These are phyloP conservation scores for Anagrus nilaparvatae DNA, from an alignment of 1,140 invertebrate genomes.

Conservation along the genomic window DNA sequence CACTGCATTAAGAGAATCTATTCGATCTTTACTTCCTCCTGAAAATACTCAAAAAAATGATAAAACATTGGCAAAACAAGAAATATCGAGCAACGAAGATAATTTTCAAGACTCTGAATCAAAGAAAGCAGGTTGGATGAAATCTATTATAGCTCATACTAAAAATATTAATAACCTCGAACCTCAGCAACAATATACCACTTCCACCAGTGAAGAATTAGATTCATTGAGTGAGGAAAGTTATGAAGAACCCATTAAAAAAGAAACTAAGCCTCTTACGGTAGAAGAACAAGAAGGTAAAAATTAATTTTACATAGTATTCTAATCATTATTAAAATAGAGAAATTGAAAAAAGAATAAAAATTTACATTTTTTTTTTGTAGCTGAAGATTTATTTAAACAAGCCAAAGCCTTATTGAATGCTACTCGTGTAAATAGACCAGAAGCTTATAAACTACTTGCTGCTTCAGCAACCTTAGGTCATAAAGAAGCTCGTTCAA, in stretches of 20 bases:
- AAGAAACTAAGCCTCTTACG: conserved; percentile 43
- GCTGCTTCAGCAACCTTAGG: conserved; percentile 66
- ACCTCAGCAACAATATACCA: background rate
- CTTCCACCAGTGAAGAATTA: conserved; percentile 12
- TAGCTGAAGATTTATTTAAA: conserved; percentile 58
- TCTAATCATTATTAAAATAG: background rate
- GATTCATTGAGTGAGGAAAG: conserved; percentile 22
- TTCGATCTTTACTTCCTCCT: conserved; percentile 27
- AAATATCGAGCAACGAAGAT: conserved; percentile 16
- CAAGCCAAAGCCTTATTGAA: conserved; percentile 54
- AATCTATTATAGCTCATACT: conserved; percentile 17
- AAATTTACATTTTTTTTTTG: conserved; percentile 16
- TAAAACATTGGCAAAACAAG: conserved; percentile 22
- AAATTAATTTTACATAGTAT: conserved; percentile 2
- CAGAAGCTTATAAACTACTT: conserved; percentile 55
- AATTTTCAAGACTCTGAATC: conserved; percentile 15
- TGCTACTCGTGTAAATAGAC: conserved; percentile 54
- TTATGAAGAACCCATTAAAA: conserved; percentile 36
- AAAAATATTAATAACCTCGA: conserved; percentile 13
- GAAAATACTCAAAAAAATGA: conserved; percentile 22
- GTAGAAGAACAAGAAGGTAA: conserved; percentile 51
- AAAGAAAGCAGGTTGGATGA: conserved; percentile 24
- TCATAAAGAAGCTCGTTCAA: conserved; percentile 68
- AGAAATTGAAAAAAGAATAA: background rate
- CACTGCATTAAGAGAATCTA: conserved; percentile 25